A percentile compares a stretch with the other conserved stretches of the same genome.
These are phyloP conservation scores for Hydrolagus colliei DNA, from an alignment of 2,797 vertebrate species.

Conservation along the genomic window DNA sequence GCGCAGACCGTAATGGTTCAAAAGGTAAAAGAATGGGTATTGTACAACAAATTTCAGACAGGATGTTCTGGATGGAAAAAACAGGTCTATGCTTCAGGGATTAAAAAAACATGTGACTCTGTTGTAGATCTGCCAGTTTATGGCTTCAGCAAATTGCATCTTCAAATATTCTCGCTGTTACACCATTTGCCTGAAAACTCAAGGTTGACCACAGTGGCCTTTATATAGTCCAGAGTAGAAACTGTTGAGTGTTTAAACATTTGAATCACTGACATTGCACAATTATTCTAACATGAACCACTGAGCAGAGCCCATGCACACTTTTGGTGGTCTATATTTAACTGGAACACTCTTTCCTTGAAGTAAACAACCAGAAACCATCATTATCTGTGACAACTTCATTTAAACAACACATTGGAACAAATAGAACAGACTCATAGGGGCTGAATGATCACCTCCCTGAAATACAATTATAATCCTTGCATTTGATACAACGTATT, in stretches of 20 bases:
- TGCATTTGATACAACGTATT: no score
- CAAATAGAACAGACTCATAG: not conserved
- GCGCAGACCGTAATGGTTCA: not conserved
- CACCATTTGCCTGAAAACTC: not conserved
- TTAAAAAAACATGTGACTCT: not conserved
- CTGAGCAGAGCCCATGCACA: not conserved
- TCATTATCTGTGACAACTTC: not conserved
- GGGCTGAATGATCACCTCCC: no score
- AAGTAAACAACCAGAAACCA: not conserved
- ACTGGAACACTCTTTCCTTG: not conserved
- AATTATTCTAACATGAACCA: not conserved
- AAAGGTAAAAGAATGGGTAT: slow-evolving; percentile 8
- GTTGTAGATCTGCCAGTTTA: not conserved
- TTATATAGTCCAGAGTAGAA: not conserved
- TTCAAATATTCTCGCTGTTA: not conserved
- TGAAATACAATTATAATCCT: no score
- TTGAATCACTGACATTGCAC: not conserved
- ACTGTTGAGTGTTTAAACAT: not conserved
- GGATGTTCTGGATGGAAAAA: not conserved
- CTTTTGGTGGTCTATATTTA: not conserved
- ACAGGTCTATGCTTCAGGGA: not conserved
- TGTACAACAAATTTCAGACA: not conserved
- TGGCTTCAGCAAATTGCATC: no score
- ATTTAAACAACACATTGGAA: not conserved
- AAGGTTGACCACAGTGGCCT: not conserved